Evolutionary conservation across 2,113 vertebrate genomes (phyloP).

Genomic region (Syrmaticus mikado): DNA sequence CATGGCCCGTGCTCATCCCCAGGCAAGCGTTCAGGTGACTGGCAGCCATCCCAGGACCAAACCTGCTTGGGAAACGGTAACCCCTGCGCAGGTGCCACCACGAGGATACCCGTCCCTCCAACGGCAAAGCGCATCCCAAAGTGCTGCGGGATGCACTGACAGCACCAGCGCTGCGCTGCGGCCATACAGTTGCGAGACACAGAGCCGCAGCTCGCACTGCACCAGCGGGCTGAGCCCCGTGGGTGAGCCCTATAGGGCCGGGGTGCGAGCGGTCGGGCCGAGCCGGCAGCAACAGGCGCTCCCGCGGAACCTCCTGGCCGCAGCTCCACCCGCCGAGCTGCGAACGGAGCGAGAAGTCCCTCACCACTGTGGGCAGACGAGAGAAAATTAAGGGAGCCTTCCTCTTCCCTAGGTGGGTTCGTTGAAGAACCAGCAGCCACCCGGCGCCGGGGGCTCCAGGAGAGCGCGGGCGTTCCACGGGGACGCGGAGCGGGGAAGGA

Average conservation of each 20-base stretch:
- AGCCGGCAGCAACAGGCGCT: not conserved
- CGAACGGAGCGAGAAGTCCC: not conserved
- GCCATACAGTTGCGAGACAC: not conserved
- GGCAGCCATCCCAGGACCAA: not conserved
- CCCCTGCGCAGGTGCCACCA: too few relatives aligned
- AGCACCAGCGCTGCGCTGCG: not conserved
- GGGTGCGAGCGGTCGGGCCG: not conserved
- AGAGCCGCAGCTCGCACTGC: not conserved
- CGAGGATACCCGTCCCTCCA: too few relatives aligned
- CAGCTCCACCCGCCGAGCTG: not conserved
- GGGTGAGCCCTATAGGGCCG: not conserved
- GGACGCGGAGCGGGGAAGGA: not conserved
- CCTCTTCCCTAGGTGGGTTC: not conserved
- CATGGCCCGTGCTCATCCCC: not conserved
- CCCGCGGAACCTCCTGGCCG: not conserved
- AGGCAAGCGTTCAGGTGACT: accelerated
- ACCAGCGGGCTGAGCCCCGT: not conserved
- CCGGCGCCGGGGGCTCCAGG: not conserved
- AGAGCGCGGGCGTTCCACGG: not conserved
- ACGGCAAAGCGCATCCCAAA: not conserved
- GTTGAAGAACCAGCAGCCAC: not conserved
- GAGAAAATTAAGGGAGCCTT: not conserved
- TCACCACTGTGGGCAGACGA: not conserved
- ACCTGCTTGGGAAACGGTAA: not conserved
- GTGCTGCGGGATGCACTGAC: too few relatives aligned